phyloP scores from a whole-genome alignment of 2,797 vertebrate genomes.

The Myotis planiceps region DNA sequence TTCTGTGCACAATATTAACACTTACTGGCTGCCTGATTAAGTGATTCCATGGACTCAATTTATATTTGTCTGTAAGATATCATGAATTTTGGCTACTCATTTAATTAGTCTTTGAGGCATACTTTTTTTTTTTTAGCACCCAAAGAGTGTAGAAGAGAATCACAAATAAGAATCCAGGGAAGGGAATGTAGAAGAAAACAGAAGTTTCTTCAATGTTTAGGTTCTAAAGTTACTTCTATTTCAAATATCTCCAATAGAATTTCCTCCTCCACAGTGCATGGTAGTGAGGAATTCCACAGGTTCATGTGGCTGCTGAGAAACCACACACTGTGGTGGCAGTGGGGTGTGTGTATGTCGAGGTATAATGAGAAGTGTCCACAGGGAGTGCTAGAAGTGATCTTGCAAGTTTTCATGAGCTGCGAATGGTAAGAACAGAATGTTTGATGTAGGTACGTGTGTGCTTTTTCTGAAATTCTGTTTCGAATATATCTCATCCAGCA shows the following conservation, averaged over 20 bases:
- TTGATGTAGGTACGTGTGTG: not conserved
- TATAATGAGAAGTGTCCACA: not conserved
- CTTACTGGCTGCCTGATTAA: not conserved
- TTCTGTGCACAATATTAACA: not conserved
- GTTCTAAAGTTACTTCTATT: not conserved
- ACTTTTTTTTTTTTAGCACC: not conserved
- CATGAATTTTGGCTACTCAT: not conserved
- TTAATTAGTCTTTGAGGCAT: not conserved
- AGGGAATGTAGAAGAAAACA: not conserved
- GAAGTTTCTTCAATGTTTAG: not conserved
- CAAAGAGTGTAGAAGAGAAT: not conserved
- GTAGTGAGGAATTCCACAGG: slow-evolving; percentile 42
- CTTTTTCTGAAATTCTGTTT: slow-evolving; percentile 36
- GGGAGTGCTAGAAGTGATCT: not conserved
- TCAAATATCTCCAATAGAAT: not conserved
- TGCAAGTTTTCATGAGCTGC: not conserved
- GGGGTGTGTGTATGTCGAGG: too few species aligned
- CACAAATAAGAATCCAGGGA: not conserved
- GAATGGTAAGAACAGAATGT: not conserved
- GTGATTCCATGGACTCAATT: not conserved
- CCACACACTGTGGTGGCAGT: too few species aligned
- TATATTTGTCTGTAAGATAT: not conserved
- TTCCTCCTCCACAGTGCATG: not conserved
- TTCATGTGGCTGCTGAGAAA: not conserved
- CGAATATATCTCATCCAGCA: not conserved